A percentile compares a stretch with the other conserved stretches of the same genome.
Evolutionary conservation across 1,140 invertebrate species (phyloP).

Genomic region (Thalassaphorura encarpata): DNA sequence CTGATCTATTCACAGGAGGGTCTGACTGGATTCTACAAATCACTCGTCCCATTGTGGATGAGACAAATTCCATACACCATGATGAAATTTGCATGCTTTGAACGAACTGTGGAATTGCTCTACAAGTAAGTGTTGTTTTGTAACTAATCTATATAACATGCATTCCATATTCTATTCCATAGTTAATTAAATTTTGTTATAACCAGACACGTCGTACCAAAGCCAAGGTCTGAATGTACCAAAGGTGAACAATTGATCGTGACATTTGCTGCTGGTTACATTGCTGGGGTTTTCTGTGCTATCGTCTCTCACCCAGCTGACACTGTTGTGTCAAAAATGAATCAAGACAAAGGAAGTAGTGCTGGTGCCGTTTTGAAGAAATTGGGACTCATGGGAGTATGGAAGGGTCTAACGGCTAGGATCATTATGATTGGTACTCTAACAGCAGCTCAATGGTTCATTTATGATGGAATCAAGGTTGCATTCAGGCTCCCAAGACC

Average conservation of each 20-base stretch:
- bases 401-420: slow-evolving; percentile 93
- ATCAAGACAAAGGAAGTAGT: slow-evolving; percentile 62
- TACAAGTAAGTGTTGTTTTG: slow-evolving; percentile 69
- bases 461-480: slow-evolving; percentile 96
- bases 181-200: background rate
- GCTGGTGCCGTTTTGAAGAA: slow-evolving; percentile 56
- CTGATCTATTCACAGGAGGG: slow-evolving; percentile 75
- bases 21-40: slow-evolving; percentile 79
- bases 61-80: slow-evolving; percentile 99
- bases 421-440: slow-evolving; percentile 99
- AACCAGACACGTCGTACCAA: slow-evolving; percentile 53
- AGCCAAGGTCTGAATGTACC: slow-evolving; percentile 61
- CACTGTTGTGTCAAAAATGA: slow-evolving; percentile 75
- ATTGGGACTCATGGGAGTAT: slow-evolving; percentile 64
- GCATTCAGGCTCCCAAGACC: slow-evolving; percentile 84
- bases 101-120: slow-evolving; percentile 89
- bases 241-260: slow-evolving; percentile 70
- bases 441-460: slow-evolving; percentile 98
- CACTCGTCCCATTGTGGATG: slow-evolving; percentile 92
- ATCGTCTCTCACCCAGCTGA: slow-evolving; percentile 79
- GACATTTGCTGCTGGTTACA: slow-evolving; percentile 72
- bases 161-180: background rate
- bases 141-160: no score
- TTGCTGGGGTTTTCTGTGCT: slow-evolving; percentile 78
- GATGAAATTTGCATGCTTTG: slow-evolving; percentile 99